Evolutionary conservation across 2,888 invertebrate species (phyloP).

Genomic region (Drosophila paranaensis): DNA sequence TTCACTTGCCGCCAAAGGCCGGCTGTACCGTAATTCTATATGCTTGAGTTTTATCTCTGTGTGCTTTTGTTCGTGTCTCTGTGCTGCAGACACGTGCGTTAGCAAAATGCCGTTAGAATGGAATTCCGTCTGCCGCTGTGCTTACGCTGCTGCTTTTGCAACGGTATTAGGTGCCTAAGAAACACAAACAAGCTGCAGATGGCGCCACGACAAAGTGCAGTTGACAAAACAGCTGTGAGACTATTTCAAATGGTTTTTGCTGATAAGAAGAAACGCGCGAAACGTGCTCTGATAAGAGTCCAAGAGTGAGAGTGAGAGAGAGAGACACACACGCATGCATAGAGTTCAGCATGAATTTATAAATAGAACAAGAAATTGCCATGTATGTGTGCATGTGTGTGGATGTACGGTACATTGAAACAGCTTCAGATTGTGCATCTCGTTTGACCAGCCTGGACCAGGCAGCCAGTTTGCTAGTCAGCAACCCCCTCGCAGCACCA

Average conservation of each 20-base stretch:
- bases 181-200: background rate
- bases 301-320: background rate
- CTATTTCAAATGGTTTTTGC: constrained; percentile 17
- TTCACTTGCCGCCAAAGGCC: constrained; percentile 26
- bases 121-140: constrained; percentile 5
- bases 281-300: constrained; percentile 27
- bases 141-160: constrained; percentile 18
- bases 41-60: background rate
- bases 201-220: constrained; percentile 3
- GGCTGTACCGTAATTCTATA: constrained; percentile 27
- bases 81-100: constrained; percentile 17
- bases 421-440: constrained; percentile 2
- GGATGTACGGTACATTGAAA: constrained; percentile 9
- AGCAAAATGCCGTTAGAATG: constrained; percentile 2
- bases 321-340: background rate
- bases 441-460: constrained; percentile 41
- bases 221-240: constrained; percentile 19
- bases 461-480: constrained; percentile 17
- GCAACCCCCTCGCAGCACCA: constrained; percentile 43
- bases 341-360: constrained; percentile 40
- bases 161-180: background rate
- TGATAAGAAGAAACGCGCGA: constrained; percentile 26
- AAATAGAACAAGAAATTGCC: constrained; percentile 24
- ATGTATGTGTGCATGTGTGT: background rate
- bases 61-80: constrained; percentile 12